Evolutionary conservation across 2,888 invertebrate genomes (phyloP).

Genomic region (Volucella inanis): DNA sequence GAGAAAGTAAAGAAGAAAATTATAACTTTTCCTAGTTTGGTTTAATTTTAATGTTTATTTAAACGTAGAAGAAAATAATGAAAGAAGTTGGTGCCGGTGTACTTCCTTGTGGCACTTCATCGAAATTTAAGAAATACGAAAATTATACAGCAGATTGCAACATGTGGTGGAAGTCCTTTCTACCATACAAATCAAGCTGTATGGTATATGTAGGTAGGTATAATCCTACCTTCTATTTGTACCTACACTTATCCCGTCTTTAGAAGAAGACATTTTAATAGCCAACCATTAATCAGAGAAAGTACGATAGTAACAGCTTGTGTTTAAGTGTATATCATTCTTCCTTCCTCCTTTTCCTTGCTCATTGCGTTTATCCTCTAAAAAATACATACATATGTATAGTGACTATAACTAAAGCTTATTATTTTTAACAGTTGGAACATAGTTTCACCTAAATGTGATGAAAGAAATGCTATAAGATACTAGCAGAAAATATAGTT

Average conservation of each 20-base stretch:
- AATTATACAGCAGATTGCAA: constrained; percentile 61
- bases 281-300: constrained; percentile 60
- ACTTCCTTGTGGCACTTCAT: constrained; percentile 54
- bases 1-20: constrained; percentile 41
- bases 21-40: constrained; percentile 40
- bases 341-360: background rate
- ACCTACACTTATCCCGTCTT: constrained; percentile 50
- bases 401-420: background rate
- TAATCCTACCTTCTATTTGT: constrained; percentile 10
- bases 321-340: constrained; percentile 8
- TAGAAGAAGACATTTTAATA: constrained; percentile 50
- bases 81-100: constrained; percentile 19
- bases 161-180: constrained; percentile 55
- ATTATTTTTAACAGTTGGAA: constrained; percentile 21
- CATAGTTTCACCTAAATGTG: background rate
- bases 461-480: constrained; percentile 1
- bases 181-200: constrained; percentile 32
- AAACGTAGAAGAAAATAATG: constrained; percentile 1
- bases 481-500: background rate
- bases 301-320: constrained; percentile 39
- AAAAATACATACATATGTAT: background rate
- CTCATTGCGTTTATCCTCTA: constrained; percentile 10
- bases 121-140: constrained; percentile 34
- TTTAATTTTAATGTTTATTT: constrained; percentile 41
- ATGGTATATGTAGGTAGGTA: background rate